Conservation (phyloP, 1,140 invertebrate genomes). For the Orussus abietinus region DNA sequence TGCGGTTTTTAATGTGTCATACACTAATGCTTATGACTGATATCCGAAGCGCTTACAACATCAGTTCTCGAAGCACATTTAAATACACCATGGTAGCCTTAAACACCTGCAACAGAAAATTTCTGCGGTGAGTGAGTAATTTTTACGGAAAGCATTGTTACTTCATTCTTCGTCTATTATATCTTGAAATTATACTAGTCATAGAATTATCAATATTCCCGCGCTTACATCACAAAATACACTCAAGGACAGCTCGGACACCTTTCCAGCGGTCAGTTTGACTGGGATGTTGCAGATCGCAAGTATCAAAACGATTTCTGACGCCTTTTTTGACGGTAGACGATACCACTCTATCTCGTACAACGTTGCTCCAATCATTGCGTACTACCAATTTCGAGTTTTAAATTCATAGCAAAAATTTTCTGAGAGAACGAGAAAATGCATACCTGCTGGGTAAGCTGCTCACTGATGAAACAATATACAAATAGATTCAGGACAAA, state of each 20-base stretch:
- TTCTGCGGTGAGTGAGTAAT: background rate
- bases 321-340: conserved; percentile 23
- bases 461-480: conserved; percentile 12
- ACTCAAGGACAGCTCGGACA: conserved; percentile 29
- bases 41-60: too few relatives aligned
- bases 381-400: too few relatives aligned
- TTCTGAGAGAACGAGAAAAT: background rate
- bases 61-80: conserved; percentile 15
- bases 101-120: conserved; percentile 11
- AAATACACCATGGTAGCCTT: conserved; percentile 13
- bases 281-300: conserved; percentile 23
- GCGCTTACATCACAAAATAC: conserved; percentile 33
- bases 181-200: background rate
- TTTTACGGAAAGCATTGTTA: conserved; percentile 13
- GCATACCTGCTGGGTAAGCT: background rate
- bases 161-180: too few relatives aligned
- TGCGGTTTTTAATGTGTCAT: too few relatives aligned
- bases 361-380: conserved; percentile 18
- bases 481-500: too few relatives aligned
- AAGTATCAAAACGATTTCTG: conserved; percentile 22
- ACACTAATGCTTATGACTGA: too few relatives aligned
- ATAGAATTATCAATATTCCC: conserved; percentile 5
- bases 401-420: too few relatives aligned
- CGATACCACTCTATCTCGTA: conserved; percentile 31
- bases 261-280: conserved; percentile 33